Evolutionary conservation across 2,888 invertebrate genomes (phyloP).

Genomic region (Linnaemya tessellans): DNA sequence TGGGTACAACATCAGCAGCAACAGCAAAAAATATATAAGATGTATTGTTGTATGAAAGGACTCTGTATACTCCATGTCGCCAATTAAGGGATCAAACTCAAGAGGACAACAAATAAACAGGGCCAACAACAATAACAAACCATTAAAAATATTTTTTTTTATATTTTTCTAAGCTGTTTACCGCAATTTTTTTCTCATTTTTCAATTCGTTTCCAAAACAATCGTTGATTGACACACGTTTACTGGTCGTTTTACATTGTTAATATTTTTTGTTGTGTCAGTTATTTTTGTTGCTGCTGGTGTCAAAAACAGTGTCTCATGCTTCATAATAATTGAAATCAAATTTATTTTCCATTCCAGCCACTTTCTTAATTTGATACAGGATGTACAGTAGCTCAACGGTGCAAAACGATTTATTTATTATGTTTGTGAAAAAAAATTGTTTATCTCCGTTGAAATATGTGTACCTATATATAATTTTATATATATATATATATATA

Average conservation of each 20-base stretch:
- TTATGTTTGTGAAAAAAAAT: slow-evolving; percentile 3
- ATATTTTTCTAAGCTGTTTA: slow-evolving; percentile 26
- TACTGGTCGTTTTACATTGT: slow-evolving; percentile 51
- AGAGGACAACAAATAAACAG: slow-evolving; percentile 43
- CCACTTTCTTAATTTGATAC: not conserved
- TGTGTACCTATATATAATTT: too few species aligned
- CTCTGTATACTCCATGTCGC: slow-evolving; percentile 53
- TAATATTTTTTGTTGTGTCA: slow-evolving; percentile 34
- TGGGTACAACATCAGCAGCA: slow-evolving; percentile 23
- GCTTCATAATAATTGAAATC: slow-evolving; percentile 65
- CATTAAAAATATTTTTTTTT: slow-evolving; percentile 39
- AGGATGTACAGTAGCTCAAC: slow-evolving; percentile 1
- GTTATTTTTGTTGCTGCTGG: slow-evolving; percentile 6
- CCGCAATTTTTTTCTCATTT: slow-evolving; percentile 10
- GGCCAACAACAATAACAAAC: slow-evolving; percentile 32
- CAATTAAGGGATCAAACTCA: slow-evolving; percentile 61
- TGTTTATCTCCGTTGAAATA: slow-evolving; percentile 7
- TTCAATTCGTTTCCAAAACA: slow-evolving; percentile 50
- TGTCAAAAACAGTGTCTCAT: slow-evolving; percentile 37
- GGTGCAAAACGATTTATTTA: slow-evolving; percentile 26
- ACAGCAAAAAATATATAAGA: slow-evolving; percentile 23
- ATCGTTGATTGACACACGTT: slow-evolving; percentile 66
- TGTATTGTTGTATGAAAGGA: slow-evolving; percentile 40
- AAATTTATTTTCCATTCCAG: slow-evolving; percentile 44
- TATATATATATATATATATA: too few species aligned